A percentile compares a stretch with the other conserved stretches of the same genome.
Conservation (phyloP, 2,888 invertebrate species). For the Diarsia dahlii region DNA sequence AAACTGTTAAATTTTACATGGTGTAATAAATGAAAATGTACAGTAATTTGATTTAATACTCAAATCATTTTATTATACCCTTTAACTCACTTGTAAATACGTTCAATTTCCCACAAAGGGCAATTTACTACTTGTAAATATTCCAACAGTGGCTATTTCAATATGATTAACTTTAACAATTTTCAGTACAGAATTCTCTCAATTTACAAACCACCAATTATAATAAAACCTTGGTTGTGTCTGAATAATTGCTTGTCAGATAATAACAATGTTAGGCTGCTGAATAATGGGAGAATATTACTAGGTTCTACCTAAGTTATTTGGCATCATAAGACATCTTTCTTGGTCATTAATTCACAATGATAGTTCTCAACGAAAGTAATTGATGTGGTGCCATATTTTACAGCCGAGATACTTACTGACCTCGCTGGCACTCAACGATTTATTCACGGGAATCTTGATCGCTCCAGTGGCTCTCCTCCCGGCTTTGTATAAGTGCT, state of each 20-base stretch:
- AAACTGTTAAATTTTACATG: not conserved
- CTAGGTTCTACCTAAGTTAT: slow-evolving; percentile 53
- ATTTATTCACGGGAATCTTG: slow-evolving; percentile 96
- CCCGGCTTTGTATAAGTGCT: slow-evolving; percentile 96
- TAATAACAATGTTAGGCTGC: slow-evolving; percentile 44
- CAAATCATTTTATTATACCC: not conserved
- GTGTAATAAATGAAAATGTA: not conserved
- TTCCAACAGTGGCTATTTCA: slow-evolving; percentile 6
- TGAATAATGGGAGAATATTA: slow-evolving; percentile 55
- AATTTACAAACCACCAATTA: slow-evolving; percentile 33
- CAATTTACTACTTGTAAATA: slow-evolving; percentile 21
- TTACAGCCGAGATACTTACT: slow-evolving; percentile 96
- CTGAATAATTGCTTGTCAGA: slow-evolving; percentile 45
- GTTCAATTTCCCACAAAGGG: not conserved
- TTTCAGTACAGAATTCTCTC: slow-evolving; percentile 18
- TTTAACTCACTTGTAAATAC: slow-evolving; percentile 1
- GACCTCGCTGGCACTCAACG: slow-evolving; percentile 96
- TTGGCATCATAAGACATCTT: slow-evolving; percentile 57
- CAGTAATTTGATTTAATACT: not conserved
- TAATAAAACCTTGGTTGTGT: slow-evolving; percentile 38
- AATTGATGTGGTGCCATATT: slow-evolving; percentile 64
- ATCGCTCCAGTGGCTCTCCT: slow-evolving; percentile 96
- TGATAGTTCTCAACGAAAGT: slow-evolving; percentile 56
- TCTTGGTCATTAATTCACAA: slow-evolving; percentile 61
- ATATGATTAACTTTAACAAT: slow-evolving; percentile 24